These are phyloP conservation scores for Ecliptopera silaceata DNA, from an alignment of 2,888 invertebrate species.

Conservation along the genomic window DNA sequence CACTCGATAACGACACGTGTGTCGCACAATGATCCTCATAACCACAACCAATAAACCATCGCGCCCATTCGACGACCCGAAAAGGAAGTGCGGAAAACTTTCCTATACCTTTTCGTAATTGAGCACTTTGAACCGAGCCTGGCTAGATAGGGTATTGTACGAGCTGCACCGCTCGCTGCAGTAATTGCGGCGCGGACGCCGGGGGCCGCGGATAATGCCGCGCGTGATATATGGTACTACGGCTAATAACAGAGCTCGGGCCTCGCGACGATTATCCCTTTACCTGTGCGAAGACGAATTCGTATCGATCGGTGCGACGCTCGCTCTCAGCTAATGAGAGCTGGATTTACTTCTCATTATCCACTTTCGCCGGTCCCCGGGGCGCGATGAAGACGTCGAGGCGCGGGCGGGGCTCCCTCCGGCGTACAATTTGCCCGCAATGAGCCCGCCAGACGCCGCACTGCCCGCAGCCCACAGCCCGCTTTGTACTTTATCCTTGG, in stretches of 20 bases:
- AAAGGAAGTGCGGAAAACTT: conserved; percentile 33
- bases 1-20: conserved; percentile 48
- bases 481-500: conserved; percentile 74
- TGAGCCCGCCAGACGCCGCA: conserved; percentile 53
- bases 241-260: conserved; percentile 76
- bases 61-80: conserved; percentile 28
- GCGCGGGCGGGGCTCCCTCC: conserved; percentile 52
- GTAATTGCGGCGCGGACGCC: conserved; percentile 78
- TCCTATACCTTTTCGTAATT: conserved; percentile 34
- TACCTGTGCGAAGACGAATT: conserved; percentile 75
- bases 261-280: conserved; percentile 77
- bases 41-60: conserved; percentile 32
- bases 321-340: conserved; percentile 78
- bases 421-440: conserved; percentile 76
- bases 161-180: conserved; percentile 56
- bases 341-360: conserved; percentile 79
- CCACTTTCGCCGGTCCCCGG: conserved; percentile 74
- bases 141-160: conserved; percentile 64
- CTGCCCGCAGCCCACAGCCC: conserved; percentile 60
- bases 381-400: conserved; percentile 78
- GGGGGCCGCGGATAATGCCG: conserved; percentile 73
- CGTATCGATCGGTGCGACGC: conserved; percentile 75
- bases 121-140: conserved; percentile 48
- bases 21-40: conserved; percentile 44
- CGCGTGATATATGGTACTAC: conserved; percentile 81